phyloP scores from a whole-genome alignment of 2,113 vertebrate species.

The Corythornis vintsioides region DNA sequence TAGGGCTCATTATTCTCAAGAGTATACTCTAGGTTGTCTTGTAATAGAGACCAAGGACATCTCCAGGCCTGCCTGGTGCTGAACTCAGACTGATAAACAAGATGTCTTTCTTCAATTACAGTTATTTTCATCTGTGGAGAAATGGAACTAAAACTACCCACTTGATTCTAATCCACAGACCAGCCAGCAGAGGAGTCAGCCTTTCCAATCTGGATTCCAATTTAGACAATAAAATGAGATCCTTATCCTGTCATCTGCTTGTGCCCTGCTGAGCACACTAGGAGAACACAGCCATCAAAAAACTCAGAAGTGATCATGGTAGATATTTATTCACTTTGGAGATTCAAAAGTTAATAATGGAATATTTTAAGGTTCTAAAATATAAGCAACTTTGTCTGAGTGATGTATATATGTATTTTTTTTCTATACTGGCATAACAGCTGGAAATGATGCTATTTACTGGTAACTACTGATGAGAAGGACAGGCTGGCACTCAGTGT shows the following conservation, averaged over 20 bases:
- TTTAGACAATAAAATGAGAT: conserved; percentile 1
- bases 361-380: background rate
- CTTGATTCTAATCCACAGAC: background rate
- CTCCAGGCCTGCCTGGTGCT: background rate
- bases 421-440: background rate
- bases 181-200: background rate
- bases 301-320: background rate
- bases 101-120: background rate
- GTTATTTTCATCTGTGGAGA: background rate
- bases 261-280: background rate
- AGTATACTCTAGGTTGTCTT: background rate
- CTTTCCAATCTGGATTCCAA: conserved; percentile 1
- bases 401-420: background rate
- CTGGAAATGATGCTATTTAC: background rate
- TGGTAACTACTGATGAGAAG: background rate
- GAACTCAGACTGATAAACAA: background rate
- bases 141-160: background rate
- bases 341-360: background rate
- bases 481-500: rapidly evolving
- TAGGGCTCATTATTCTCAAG: background rate
- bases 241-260: background rate
- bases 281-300: background rate
- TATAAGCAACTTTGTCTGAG: background rate
- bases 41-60: background rate
- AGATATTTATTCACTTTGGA: background rate